Evolutionary conservation across 1,140 invertebrate genomes (phyloP).

Genomic region (Ctenoplectra terminalis): DNA sequence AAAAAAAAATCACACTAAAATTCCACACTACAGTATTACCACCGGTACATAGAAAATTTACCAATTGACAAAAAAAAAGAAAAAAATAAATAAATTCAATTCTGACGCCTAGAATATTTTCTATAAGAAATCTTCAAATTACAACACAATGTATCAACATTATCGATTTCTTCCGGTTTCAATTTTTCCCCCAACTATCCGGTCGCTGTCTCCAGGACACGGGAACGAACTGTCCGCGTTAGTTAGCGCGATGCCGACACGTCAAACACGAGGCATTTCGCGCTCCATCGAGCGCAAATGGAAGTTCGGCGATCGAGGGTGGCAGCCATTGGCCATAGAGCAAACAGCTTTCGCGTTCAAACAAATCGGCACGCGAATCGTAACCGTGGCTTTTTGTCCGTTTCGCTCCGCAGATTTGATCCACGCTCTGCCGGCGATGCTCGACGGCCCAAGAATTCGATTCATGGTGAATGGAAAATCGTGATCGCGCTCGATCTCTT

Average conservation of each 20-base stretch:
- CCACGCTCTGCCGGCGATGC: not conserved
- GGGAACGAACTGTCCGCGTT: not conserved
- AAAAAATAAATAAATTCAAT: too few species aligned
- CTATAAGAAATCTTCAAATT: not conserved
- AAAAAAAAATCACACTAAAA: too few species aligned
- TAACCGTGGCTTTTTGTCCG: slow-evolving; percentile 34
- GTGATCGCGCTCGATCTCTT: not conserved
- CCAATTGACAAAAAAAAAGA: too few species aligned
- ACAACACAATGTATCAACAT: not conserved
- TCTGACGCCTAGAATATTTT: too few species aligned
- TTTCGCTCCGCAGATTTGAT: slow-evolving; percentile 23
- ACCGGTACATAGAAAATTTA: too few species aligned
- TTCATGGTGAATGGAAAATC: not conserved
- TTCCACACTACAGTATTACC: too few species aligned
- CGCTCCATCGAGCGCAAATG: slow-evolving; percentile 30
- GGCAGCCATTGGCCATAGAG: slow-evolving; percentile 12
- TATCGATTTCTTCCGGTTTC: not conserved
- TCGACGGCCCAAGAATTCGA: slow-evolving; percentile 8
- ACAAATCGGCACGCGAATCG: slow-evolving; percentile 33
- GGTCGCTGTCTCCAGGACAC: not conserved
- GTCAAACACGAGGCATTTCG: slow-evolving; percentile 41
- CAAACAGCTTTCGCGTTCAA: slow-evolving; percentile 38
- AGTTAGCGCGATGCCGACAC: not conserved
- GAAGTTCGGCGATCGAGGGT: slow-evolving; percentile 18
- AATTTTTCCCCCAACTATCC: not conserved